These are phyloP conservation scores for Drosophila nasuta DNA, from an alignment of 1,140 invertebrate genomes.

Conservation along the genomic window DNA sequence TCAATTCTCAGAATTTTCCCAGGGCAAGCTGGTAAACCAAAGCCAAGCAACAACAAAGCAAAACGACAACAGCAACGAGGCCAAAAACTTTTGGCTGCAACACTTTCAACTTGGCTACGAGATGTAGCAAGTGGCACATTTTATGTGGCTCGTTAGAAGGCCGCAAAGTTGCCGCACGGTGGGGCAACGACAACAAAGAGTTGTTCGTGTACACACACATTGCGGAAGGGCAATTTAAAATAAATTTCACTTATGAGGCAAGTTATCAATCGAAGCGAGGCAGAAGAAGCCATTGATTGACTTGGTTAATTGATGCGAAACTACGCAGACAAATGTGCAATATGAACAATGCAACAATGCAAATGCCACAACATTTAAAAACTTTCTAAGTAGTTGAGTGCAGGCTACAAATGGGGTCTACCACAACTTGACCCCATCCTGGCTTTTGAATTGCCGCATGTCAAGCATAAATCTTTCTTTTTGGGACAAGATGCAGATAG, in stretches of 20 bases:
- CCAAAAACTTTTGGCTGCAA: slow-evolving; percentile 43
- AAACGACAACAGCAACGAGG: background rate
- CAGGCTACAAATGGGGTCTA: background rate
- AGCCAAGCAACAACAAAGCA: slow-evolving; percentile 1
- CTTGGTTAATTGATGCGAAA: slow-evolving; percentile 25
- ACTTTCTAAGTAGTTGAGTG: slow-evolving; percentile 23
- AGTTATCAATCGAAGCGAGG: background rate
- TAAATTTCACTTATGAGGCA: background rate
- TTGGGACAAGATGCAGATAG: slow-evolving; percentile 15
- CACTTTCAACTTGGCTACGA: slow-evolving; percentile 47
- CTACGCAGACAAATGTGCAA: slow-evolving; percentile 10
- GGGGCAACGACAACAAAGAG: slow-evolving; percentile 16
- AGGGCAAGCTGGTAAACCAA: slow-evolving; percentile 14
- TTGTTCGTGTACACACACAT: slow-evolving; percentile 18
- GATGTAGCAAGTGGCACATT: slow-evolving; percentile 42
- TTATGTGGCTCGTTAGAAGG: slow-evolving; percentile 55
- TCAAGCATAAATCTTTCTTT: slow-evolving; percentile 52
- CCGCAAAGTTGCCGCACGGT: slow-evolving; percentile 45
- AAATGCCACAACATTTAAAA: slow-evolving; percentile 42
- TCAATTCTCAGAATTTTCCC: slow-evolving; percentile 1
- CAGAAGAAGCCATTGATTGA: slow-evolving; percentile 7
- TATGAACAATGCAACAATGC: slow-evolving; percentile 1
- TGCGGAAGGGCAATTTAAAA: slow-evolving; percentile 33
- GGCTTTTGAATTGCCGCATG: slow-evolving; percentile 44
- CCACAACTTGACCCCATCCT: slow-evolving; percentile 58